phyloP scores from a whole-genome alignment of 2,888 invertebrate species.

The Latrodectus elegans region DNA sequence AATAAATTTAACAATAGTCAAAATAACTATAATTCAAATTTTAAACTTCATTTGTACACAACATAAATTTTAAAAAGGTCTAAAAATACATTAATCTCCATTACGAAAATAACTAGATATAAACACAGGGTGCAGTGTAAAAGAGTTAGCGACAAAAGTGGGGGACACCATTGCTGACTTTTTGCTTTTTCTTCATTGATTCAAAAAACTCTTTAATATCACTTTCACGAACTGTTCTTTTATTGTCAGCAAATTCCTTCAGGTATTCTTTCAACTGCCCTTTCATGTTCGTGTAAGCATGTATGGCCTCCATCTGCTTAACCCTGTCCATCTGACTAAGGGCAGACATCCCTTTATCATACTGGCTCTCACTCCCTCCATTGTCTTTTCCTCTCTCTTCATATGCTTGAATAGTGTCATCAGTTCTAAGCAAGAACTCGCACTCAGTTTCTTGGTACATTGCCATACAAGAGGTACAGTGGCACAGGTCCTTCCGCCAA shows the following conservation, averaged over 20 bases:
- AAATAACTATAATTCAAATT: no score
- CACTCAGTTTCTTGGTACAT: conserved; percentile 84
- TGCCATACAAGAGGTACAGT: conserved; percentile 76
- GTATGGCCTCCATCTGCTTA: conserved; percentile 88
- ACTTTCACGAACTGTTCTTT: conserved; percentile 88
- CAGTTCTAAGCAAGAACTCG: conserved; percentile 84
- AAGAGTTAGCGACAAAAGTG: conserved; percentile 62
- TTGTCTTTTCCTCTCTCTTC: conserved; percentile 81
- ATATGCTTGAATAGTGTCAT: conserved; percentile 87
- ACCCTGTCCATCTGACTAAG: conserved; percentile 86
- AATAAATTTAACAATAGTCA: no score
- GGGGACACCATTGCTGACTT: conserved; percentile 46
- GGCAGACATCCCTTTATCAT: conserved; percentile 86
- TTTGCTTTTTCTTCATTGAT: conserved; percentile 78
- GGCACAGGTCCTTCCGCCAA: conserved; percentile 83
- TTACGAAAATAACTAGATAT: no score
- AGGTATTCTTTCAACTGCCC: conserved; percentile 87
- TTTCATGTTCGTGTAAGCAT: conserved; percentile 90
- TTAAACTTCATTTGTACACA: no score
- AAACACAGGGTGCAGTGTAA: no score
- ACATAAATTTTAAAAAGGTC: no score
- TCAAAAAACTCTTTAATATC: conserved; percentile 93
- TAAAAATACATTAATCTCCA: no score
- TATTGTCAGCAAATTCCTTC: conserved; percentile 86
- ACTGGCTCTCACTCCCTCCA: conserved; percentile 79